Base-by-base conservation (phyloP, 37 sponge, comb jelly and placozoan genomes). In the Axinella damicornis region DNA sequence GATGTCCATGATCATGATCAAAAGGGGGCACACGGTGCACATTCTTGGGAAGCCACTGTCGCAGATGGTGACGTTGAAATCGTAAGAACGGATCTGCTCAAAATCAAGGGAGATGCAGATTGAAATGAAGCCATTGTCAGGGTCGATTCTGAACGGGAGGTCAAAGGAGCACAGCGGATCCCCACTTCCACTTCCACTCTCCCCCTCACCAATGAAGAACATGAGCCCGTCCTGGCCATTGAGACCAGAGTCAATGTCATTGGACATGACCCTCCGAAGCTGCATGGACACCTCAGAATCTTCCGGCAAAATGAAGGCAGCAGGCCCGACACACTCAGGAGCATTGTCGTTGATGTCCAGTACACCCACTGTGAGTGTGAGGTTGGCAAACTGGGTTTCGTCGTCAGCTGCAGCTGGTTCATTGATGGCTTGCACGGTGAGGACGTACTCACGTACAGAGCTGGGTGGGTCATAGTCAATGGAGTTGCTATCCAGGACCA, bases 301-400 rank as follows among this genome's bases (percentile, higher is more conserved):
- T 46, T 89, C 90, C 6, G 69, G 54, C 6, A 77, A 16, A 11
- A 65, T 69, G 76, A 86, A 81, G 34, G 56, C 18, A 2, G 41
- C 0, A 21, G 55, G n/a, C 6, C 74, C 77, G 25, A 66, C 62
- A 81, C 93, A 88, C 13, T 55, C 61, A 34, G 93, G 93, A 25
- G 77, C 38, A 62, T 92, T 92, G 75, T 92, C 93, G 78, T 92
- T 92, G 39, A 81, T 75, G 35, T 91, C 92, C 78, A 52, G 71
- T 2, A 95, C 33, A 38, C 40, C 77, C 15, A 96, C 46, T 0
- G 57, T 76, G 22, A 93, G 64, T 27, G 82, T 74, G 57, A 90
- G 65, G 35, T 84, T 73, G n/a, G 84, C 68, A 36, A 35, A 73
- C 28, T 82, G 83, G 20, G 70, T 67, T 31, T 39, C 78, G 69